Base-by-base conservation (phyloP, 2,888 invertebrate genomes). In the Pardosa pseudoannulata region DNA sequence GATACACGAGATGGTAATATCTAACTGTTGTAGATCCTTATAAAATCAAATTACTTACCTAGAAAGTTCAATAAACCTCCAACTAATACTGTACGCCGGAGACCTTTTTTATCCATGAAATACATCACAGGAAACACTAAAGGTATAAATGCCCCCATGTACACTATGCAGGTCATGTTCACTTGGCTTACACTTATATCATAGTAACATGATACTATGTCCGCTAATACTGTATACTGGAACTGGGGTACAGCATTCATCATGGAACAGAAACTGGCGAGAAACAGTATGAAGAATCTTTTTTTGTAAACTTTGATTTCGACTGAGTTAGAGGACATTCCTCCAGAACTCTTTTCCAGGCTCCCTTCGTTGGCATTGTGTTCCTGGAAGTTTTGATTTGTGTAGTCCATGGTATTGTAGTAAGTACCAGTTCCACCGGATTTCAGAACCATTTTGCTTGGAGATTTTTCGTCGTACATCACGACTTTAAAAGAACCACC, bases 111-210 rank as follows among this genome's bases (percentile, higher is more conserved):
- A 91, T 99, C 97, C 90, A 99, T 93, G 80, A 99, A 94, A 94
- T 96, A 99, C 91, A 98, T 98, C 29, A 96, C 98, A 0, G 99
- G 99, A 91, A 99, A 97, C 90, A 99, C 97, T 89, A 99, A 94
- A 11, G 98, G 97, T 90, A 99, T 97, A 92, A 99, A 99, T 1
- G 95, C 94, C 89, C 97, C 94, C 99, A 99, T 99, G 93, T 95
- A 99, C 90, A 99, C 94, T 96, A 99, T 96, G 62, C 98, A 98
- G 32, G 98, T 96, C 98, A 98, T 98, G 92, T 99, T 96, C 78
- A 99, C 96, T 90, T 94, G 94, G 89, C 94, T 81, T 29, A 89
- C 62, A 13, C 36, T 72, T 9, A 88, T 85, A 9, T 89, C 89
- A 75, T 92, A 92, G 89, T 92, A 92, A 90, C 94, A 94, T 89